A percentile compares a stretch with the other conserved stretches of the same genome.
These are phyloP conservation scores for Lerista edwardsae DNA, from an alignment of 2,797 vertebrate species.

Conservation along the genomic window DNA sequence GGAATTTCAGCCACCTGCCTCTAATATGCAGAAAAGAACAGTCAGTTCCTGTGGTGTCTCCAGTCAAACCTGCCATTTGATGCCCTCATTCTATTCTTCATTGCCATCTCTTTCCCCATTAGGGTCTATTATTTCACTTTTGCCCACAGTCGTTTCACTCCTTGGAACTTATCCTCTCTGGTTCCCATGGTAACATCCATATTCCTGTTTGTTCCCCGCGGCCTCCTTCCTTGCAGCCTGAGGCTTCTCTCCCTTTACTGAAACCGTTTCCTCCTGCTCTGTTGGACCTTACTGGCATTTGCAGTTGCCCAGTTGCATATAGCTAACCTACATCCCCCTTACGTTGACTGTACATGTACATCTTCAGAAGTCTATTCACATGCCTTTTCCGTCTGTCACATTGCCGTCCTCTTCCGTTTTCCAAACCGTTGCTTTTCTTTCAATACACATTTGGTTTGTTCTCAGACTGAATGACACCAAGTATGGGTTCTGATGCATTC, in stretches of 20 bases:
- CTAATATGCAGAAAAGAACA: neutral
- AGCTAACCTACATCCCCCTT: neutral
- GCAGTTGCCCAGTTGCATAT: neutral
- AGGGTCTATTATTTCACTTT: constrained; percentile 12
- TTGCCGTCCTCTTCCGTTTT: neutral
- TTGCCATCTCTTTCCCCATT: constrained; percentile 8
- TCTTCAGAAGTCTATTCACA: neutral
- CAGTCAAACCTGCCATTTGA: neutral
- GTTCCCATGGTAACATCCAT: constrained; percentile 40
- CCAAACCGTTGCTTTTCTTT: neutral
- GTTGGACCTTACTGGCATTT: neutral
- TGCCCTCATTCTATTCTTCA: neutral
- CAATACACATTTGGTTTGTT: neutral
- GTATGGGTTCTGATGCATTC: neutral
- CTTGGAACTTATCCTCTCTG: constrained; percentile 7
- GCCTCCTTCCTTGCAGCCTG: constrained; percentile 1
- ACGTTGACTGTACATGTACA: neutral
- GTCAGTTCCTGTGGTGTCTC: neutral
- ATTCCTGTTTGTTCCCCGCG: constrained; percentile 12
- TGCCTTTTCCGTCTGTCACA: neutral
- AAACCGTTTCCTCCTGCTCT: neutral
- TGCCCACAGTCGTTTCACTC: constrained; percentile 15
- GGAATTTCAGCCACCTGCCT: neutral
- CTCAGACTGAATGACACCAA: neutral
- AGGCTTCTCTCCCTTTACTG: neutral